A percentile compares a stretch with the other conserved stretches of the same genome.
phyloP scores from a whole-genome alignment of 37 sponge, comb jelly and placozoan genomes.

The Agelas oroides region DNA sequence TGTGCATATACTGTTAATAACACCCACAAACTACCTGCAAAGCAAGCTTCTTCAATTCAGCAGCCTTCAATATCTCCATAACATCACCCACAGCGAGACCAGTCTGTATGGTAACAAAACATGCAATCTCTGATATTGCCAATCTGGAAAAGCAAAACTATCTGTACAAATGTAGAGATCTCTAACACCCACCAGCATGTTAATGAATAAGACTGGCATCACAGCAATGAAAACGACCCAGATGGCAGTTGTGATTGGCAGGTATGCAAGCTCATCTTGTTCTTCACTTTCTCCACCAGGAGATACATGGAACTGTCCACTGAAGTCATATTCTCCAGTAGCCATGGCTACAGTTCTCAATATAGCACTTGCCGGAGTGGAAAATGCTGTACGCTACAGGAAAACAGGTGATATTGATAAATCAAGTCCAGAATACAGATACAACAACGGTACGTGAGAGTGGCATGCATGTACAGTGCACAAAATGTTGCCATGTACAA shows the following conservation, averaged over 20 bases:
- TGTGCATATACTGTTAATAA: too few species aligned
- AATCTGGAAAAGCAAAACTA: too few species aligned
- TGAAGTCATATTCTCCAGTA: conserved; percentile 96
- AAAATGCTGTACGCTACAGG: conserved; percentile 59
- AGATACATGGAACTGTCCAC: conserved; percentile 66
- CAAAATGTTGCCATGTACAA: too few species aligned
- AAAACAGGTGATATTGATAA: not conserved
- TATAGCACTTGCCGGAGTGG: conserved; percentile 70
- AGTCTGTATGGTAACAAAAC: not conserved
- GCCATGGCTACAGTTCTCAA: conserved; percentile 91
- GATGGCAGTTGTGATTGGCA: conserved; percentile 56
- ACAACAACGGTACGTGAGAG: too few species aligned
- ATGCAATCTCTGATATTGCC: too few species aligned
- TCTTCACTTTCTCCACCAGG: conserved; percentile 24
- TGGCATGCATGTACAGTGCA: too few species aligned
- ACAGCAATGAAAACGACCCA: conserved; percentile 93
- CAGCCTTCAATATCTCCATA: conserved; percentile 86
- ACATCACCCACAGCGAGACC: conserved; percentile 99
- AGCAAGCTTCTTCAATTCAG: conserved; percentile 78
- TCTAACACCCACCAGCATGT: conserved; percentile 85
- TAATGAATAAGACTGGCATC: conserved; percentile 95
- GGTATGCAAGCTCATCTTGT: conserved; percentile 35
- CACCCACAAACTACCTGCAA: conserved; percentile 67
- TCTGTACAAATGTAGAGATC: too few species aligned
- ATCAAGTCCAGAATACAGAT: too few species aligned